These are phyloP conservation scores for Ciconia stormi DNA, from an alignment of 2,113 vertebrate species.

Conservation along the genomic window DNA sequence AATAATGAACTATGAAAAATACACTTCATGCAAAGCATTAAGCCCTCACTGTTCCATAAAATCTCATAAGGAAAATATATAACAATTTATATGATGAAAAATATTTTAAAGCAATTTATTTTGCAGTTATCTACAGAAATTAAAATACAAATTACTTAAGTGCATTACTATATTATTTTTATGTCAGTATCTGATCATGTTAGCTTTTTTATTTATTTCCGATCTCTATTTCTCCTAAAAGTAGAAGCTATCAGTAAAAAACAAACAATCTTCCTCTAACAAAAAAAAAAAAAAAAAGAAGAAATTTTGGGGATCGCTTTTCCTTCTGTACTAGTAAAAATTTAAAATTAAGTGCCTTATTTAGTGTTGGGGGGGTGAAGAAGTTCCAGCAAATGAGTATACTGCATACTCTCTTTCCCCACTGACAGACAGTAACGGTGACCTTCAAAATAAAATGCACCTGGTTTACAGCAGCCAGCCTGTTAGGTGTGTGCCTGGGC, in stretches of 20 bases:
- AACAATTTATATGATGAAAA: background rate
- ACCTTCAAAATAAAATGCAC: background rate
- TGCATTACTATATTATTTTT: background rate
- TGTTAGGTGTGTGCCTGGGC: background rate
- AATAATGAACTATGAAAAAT: background rate
- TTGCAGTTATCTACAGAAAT: background rate
- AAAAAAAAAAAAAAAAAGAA: background rate
- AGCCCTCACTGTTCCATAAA: background rate
- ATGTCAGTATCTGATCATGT: background rate
- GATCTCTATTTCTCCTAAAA: background rate
- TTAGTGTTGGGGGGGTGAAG: background rate
- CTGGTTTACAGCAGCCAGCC: background rate
- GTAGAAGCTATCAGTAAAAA: background rate
- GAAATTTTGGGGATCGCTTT: background rate
- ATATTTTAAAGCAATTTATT: background rate
- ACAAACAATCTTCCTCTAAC: no score
- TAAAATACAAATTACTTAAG: background rate
- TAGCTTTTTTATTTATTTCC: background rate
- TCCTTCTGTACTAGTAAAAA: background rate
- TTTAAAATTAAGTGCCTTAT: background rate
- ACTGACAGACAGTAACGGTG: background rate
- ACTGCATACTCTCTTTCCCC: background rate
- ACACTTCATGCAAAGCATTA: background rate
- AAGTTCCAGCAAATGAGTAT: background rate
- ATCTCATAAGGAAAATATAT: background rate